A percentile compares a stretch with the other conserved stretches of the same genome.
phyloP scores from a whole-genome alignment of 2,113 vertebrate genomes.

The Myiozetetes cayanensis region DNA sequence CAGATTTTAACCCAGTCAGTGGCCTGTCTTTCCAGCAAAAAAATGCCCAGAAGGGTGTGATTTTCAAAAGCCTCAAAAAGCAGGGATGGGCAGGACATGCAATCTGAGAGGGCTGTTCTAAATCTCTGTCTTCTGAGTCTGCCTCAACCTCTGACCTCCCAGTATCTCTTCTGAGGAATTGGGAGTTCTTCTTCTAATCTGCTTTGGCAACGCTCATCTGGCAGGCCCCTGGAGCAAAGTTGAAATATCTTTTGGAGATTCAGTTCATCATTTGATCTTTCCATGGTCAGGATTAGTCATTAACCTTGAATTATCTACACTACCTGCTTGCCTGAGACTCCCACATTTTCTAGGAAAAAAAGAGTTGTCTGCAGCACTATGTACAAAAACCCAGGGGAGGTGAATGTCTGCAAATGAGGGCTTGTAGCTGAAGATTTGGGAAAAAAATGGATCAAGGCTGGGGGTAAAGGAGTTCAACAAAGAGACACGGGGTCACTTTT shows the following conservation, averaged over 20 bases:
- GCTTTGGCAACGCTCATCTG: slow-evolving; percentile 43
- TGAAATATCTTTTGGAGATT: slow-evolving; percentile 38
- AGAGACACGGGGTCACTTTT: neutral
- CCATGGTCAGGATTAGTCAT: slow-evolving; percentile 45
- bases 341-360: neutral
- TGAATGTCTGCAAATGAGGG: neutral
- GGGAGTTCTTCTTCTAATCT: slow-evolving; percentile 52
- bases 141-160: slow-evolving; percentile 56
- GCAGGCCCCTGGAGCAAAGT: slow-evolving; percentile 42
- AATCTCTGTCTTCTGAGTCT: slow-evolving; percentile 44
- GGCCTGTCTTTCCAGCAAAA: slow-evolving; percentile 5
- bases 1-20: neutral
- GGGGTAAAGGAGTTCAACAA: neutral
- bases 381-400: neutral
- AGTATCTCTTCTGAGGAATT: slow-evolving; percentile 33
- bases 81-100: slow-evolving; percentile 4
- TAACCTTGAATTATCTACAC: slow-evolving; percentile 37
- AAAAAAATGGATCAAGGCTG: neutral
- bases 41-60: slow-evolving; percentile 35
- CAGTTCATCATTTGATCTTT: slow-evolving; percentile 49
- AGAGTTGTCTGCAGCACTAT: neutral
- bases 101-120: slow-evolving; percentile 34
- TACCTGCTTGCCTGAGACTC: slow-evolving; percentile 31
- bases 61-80: slow-evolving; percentile 10
- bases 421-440: neutral